phyloP scores from a whole-genome alignment of 2,797 vertebrate genomes.

The Brachyalestes nurse region DNA sequence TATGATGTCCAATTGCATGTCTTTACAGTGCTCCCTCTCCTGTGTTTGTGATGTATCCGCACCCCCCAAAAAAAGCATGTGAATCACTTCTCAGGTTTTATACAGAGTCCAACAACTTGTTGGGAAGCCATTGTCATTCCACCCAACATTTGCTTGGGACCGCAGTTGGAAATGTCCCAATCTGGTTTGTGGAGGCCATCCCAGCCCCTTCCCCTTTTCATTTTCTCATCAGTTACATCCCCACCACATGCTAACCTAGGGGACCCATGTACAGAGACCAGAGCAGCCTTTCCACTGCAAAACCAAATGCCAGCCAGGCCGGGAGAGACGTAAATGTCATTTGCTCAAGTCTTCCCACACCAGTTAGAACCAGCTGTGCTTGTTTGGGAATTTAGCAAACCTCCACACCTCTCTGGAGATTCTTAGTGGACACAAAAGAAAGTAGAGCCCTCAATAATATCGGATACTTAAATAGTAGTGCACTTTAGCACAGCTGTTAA shows the following conservation, averaged over 20 bases:
- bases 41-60: constrained; percentile 66
- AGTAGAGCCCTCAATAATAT: not conserved
- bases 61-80: constrained; percentile 69
- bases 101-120: constrained; percentile 39
- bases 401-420: constrained; percentile 32
- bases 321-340: constrained; percentile 20
- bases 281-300: constrained; percentile 55
- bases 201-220: constrained; percentile 23
- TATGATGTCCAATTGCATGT: constrained; percentile 73
- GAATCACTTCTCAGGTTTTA: constrained; percentile 62
- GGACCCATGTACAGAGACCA: constrained; percentile 67
- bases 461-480: not conserved
- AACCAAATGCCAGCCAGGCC: constrained; percentile 48
- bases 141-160: constrained; percentile 66
- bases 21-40: constrained; percentile 65
- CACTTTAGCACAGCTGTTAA: not conserved
- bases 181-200: constrained; percentile 50
- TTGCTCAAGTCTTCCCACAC: constrained; percentile 20
- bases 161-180: constrained; percentile 62
- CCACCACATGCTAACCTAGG: constrained; percentile 44
- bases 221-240: constrained; percentile 52
- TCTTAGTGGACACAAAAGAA: constrained; percentile 30
- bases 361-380: not conserved
- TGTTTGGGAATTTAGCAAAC: not conserved
- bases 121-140: constrained; percentile 65